Percentiles rank a stretch among this genome's conserved stretches.
phyloP scores from a whole-genome alignment of 2,797 vertebrate species.

The Oreonectes daqikongensis region DNA sequence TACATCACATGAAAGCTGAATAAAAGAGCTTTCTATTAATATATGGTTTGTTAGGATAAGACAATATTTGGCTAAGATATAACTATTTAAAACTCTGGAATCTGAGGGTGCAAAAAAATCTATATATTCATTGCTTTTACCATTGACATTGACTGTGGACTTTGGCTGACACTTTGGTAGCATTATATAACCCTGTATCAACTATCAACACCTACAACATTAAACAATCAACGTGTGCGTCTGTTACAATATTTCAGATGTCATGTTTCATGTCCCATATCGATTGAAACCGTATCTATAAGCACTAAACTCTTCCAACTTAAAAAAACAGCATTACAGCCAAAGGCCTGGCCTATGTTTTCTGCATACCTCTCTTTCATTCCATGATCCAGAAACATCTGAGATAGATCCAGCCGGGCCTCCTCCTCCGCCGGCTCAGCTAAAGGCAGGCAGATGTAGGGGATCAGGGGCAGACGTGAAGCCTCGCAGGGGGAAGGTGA shows the following conservation, averaged over 20 bases:
- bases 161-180: too few relatives aligned
- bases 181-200: too few relatives aligned
- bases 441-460: constrained; percentile 72
- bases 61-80: too few relatives aligned
- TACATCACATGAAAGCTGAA: too few relatives aligned
- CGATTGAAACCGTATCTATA: background rate
- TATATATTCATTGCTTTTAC: too few relatives aligned
- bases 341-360: constrained; percentile 22
- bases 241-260: background rate
- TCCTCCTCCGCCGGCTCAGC: constrained; percentile 41
- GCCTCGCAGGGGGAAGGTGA: constrained; percentile 60
- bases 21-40: too few relatives aligned
- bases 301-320: background rate
- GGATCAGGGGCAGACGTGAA: constrained; percentile 72
- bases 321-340: background rate
- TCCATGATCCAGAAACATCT: constrained; percentile 11
- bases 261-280: background rate
- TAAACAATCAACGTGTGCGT: too few relatives aligned
- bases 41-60: too few relatives aligned
- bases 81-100: too few relatives aligned
- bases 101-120: too few relatives aligned
- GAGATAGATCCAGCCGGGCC: constrained; percentile 40
- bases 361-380: constrained; percentile 5
- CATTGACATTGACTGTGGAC: too few relatives aligned
- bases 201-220: too few relatives aligned